phyloP scores from a whole-genome alignment of 2,113 vertebrate genomes.

The Chauna torquata region DNA sequence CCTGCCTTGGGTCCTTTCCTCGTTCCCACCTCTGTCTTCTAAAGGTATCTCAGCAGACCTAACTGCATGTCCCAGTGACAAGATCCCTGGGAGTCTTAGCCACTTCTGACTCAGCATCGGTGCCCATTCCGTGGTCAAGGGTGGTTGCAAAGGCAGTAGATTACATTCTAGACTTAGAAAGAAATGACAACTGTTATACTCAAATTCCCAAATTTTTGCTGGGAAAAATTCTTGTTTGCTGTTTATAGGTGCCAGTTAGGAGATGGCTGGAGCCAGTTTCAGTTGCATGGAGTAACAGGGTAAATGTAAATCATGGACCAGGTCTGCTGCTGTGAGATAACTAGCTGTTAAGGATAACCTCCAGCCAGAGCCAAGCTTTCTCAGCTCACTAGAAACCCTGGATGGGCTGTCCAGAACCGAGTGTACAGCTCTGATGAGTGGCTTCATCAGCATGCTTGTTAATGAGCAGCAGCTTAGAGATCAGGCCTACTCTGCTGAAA shows the following conservation, averaged over 20 bases:
- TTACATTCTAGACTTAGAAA: background rate
- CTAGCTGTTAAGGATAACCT: background rate
- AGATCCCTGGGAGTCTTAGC: background rate
- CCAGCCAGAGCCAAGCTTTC: background rate
- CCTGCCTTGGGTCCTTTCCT: background rate
- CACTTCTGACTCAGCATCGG: background rate
- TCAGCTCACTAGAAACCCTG: background rate
- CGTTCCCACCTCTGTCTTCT: background rate
- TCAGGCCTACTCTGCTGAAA: background rate
- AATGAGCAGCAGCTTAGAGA: background rate
- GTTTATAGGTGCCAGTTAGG: background rate
- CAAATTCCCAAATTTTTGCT: background rate
- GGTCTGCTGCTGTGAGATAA: background rate
- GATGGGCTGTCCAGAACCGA: too few species aligned
- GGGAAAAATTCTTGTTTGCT: background rate
- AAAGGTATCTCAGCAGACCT: background rate
- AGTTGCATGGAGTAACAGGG: background rate
- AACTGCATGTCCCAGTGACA: background rate
- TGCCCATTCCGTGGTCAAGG: background rate
- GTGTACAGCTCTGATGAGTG: background rate
- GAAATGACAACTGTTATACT: background rate
- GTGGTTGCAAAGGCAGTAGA: background rate
- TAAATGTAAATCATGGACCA: background rate
- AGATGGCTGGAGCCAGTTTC: background rate
- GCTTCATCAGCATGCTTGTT: background rate